Percentiles rank a stretch among this genome's conserved stretches.
Evolutionary conservation across 2,113 vertebrate species (phyloP).

Genomic region (Leucopternis melanops): DNA sequence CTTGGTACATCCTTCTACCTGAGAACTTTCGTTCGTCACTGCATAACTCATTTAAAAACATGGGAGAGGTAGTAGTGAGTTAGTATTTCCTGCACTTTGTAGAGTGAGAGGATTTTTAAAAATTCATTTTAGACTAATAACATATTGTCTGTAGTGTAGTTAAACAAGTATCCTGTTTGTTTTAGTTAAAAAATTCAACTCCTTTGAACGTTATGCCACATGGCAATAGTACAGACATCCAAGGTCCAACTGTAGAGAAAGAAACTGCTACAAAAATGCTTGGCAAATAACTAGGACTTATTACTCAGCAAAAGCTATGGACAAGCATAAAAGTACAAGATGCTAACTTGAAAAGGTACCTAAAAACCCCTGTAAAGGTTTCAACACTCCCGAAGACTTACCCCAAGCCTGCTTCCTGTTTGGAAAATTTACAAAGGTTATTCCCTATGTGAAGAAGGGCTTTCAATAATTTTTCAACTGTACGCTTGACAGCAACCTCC

Average conservation of each 20-base stretch:
- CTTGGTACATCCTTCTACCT: background rate
- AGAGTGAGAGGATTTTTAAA: background rate
- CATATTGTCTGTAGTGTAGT: background rate
- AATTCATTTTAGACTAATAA: conserved; percentile 24
- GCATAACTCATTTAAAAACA: background rate
- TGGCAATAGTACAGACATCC: conserved; percentile 21
- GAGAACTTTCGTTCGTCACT: background rate
- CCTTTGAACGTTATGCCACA: conserved; percentile 42
- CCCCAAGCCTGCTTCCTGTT: background rate
- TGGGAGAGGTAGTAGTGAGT: background rate
- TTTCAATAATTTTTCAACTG: conserved; percentile 18
- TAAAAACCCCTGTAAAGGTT: background rate
- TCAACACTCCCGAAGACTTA: background rate
- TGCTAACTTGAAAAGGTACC: conserved; percentile 15
- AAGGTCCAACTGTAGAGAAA: conserved; percentile 29
- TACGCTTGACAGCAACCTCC: background rate
- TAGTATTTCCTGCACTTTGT: conserved; percentile 39
- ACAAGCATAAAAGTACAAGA: conserved; percentile 17
- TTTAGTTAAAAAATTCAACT: conserved; percentile 26
- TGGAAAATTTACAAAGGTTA: background rate
- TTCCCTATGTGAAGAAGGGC: background rate
- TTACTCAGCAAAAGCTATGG: background rate
- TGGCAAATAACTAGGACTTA: conserved; percentile 6
- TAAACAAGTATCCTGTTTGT: conserved; percentile 37
- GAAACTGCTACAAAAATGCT: conserved; percentile 49